Evolutionary conservation across 2,797 vertebrate genomes (phyloP), one percentile per base, ranked within the genome.

Genomic region (Moxostoma hubbsi): DNA sequence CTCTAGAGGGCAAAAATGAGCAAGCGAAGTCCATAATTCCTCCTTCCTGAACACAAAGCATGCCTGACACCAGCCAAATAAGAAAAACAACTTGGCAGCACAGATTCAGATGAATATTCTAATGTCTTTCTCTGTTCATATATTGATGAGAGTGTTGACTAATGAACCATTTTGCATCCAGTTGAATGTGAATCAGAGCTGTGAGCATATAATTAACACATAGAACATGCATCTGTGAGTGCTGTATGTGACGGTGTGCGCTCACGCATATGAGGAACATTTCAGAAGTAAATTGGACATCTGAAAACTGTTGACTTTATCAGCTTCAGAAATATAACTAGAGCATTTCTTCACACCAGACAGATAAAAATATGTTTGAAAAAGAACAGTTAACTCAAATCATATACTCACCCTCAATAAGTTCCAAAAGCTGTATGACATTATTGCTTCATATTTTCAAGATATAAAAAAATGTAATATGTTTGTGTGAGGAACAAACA

Each of bases 91-190:
- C 58, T 49, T 59, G 1, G 49, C 75, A 79, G 64, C 75, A 80
- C 75, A 85, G 81, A 79, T 72, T 75, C 54, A 57, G 80, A 81
- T 85, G 83, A 86, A 86, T 87, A 86, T 87, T 88, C 81, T 70
- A 77, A 79, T 77, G 59, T 80, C 54, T 64, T 83, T 84, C 83
- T 74, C 70, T 63, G 59, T 82, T 81, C 72, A 47, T 68, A 65
- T 81, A 82, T 62, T 81, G 83, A 79, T 85, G 88, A 82, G 80
- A 79, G 83, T 75, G 74, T 84, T 86, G 83, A 77, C 54, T 80
- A 72, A 82, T 75, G 75, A 54, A 72, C 69, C 80, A 80, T 73
- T 82, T 62, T 72, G 78, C 58, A 70, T 82, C 75, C 68, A 81
- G 79, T 63, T 83, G 68, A 83, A 84, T 80, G 79, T 80, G 79